Conservation (phyloP, 2,797 vertebrate genomes). For the Tinamus major region DNA sequence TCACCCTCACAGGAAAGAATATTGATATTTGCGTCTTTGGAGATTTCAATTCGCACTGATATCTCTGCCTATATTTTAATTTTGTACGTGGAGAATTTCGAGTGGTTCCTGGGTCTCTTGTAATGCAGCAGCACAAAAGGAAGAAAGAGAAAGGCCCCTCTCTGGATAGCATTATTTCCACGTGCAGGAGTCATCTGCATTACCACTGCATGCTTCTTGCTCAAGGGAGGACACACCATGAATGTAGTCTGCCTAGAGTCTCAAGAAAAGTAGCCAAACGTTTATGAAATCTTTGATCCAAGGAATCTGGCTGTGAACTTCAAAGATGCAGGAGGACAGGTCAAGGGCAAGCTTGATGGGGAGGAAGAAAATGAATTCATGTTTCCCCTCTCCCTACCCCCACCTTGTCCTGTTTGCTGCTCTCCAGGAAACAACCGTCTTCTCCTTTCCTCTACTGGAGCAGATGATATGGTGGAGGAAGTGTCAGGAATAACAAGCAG, state of each 20-base stretch:
- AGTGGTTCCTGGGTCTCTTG: not conserved
- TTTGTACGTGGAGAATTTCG: not conserved
- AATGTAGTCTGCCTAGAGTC: not conserved
- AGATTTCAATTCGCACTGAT: not conserved
- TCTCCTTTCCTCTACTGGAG: not conserved
- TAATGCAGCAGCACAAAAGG: not conserved
- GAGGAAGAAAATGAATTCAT: not conserved
- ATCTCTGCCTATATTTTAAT: not conserved
- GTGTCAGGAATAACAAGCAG: not conserved
- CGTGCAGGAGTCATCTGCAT: not conserved
- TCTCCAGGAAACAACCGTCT: not conserved
- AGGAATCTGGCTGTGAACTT: not conserved
- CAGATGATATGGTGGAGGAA: not conserved
- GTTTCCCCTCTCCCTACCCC: not conserved
- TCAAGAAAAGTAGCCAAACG: not conserved
- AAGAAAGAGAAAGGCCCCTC: not conserved
- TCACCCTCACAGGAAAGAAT: too few species aligned
- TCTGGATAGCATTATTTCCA: accelerated
- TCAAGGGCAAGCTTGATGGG: not conserved
- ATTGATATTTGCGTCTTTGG: not conserved
- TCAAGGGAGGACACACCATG: not conserved
- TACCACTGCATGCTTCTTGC: not conserved
- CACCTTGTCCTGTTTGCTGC: not conserved
- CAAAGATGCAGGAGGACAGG: not conserved
- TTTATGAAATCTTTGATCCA: not conserved